Evolutionary conservation across 2,888 invertebrate genomes (phyloP).

Genomic region (Syrphus vitripennis): DNA sequence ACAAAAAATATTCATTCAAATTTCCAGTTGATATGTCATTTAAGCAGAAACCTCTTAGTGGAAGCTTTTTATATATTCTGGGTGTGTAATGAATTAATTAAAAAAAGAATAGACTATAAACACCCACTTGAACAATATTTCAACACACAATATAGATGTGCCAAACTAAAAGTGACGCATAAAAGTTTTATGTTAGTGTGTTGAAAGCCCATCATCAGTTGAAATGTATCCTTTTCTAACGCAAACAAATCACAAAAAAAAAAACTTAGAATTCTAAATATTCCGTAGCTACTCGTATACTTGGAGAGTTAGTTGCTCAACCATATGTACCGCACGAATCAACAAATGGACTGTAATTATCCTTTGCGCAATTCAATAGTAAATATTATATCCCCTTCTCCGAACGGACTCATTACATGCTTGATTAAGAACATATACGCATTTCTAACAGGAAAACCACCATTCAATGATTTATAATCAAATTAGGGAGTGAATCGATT

Average conservation of each 20-base stretch:
- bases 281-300: too few relatives aligned
- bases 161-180: neutral
- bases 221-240: neutral
- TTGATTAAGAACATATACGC: neutral
- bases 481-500: neutral
- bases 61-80: neutral
- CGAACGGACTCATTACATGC: neutral
- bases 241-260: neutral
- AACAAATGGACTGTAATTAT: neutral
- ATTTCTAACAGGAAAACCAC: neutral
- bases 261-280: neutral
- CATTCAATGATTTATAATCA: neutral
- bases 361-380: neutral
- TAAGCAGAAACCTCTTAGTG: neutral
- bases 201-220: too few relatives aligned
- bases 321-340: neutral
- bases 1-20: neutral
- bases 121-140: neutral
- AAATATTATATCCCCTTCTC: neutral
- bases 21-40: neutral
- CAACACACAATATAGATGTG: neutral
- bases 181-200: neutral
- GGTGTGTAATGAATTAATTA: neutral
- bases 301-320: neutral
- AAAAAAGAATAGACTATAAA: neutral